Percentiles rank a stretch among this genome's conserved stretches.
phyloP scores from a whole-genome alignment of 2,113 vertebrate species.

The Equus quagga region DNA sequence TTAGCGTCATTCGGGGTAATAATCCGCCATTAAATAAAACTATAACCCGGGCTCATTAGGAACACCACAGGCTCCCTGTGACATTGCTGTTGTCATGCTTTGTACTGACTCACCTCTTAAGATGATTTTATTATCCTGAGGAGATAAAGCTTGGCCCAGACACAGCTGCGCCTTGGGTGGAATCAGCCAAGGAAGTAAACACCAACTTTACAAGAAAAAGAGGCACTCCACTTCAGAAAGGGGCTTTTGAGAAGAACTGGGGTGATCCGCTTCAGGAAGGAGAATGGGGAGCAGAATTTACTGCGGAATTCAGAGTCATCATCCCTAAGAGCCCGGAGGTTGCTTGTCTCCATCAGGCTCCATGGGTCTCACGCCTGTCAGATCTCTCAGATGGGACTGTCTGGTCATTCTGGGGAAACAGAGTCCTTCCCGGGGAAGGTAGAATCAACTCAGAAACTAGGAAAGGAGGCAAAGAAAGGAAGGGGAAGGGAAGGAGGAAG shows the following conservation, averaged over 20 bases:
- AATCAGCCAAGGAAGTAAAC: neutral
- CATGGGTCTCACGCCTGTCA: neutral
- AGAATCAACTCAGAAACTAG: neutral
- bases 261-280: neutral
- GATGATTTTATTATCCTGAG: constrained; percentile 16
- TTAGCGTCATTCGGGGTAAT: neutral
- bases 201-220: neutral
- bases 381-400: accelerated
- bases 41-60: neutral
- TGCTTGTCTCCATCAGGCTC: neutral
- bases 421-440: neutral
- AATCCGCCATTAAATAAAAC: constrained; percentile 5
- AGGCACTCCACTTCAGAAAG: neutral
- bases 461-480: neutral
- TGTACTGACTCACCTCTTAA: neutral
- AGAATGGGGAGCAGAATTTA: neutral
- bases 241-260: neutral
- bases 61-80: neutral
- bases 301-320: neutral
- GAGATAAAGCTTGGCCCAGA: constrained; percentile 21
- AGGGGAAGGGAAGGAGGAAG: neutral
- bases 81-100: neutral
- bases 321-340: neutral
- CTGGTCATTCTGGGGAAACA: neutral
- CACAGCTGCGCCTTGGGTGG: constrained; percentile 12